These are phyloP conservation scores for Nephrotoma guestfalica DNA, from an alignment of 2,888 invertebrate species.

Conservation along the genomic window DNA sequence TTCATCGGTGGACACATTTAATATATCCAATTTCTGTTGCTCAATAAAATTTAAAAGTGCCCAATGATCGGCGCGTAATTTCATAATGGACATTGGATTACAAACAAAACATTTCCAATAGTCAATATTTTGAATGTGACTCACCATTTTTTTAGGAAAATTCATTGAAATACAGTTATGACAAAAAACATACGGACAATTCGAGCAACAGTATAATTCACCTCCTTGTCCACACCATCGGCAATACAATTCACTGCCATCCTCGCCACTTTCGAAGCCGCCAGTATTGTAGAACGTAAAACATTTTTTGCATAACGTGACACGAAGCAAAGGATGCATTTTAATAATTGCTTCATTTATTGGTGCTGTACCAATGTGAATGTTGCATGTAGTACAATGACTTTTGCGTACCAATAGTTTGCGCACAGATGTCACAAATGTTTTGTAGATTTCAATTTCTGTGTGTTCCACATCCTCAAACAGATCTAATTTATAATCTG, in stretches of 20 bases:
- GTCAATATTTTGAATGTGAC: conserved; percentile 58
- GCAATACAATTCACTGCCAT: conserved; percentile 69
- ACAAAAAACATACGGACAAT: conserved; percentile 59
- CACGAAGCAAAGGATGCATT: conserved; percentile 57
- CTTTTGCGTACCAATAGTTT: conserved; percentile 40
- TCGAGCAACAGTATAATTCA: conserved; percentile 63
- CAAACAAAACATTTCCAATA: conserved; percentile 72
- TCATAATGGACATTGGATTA: conserved; percentile 47
- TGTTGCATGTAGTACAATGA: conserved; percentile 62
- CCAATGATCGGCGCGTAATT: conserved; percentile 51
- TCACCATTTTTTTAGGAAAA: conserved; percentile 47
- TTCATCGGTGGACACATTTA: conserved; percentile 13
- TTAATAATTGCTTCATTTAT: conserved; percentile 46
- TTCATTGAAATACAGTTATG: conserved; percentile 65
- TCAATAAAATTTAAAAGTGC: conserved; percentile 54
- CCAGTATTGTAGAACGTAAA: conserved; percentile 67
- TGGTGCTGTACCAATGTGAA: conserved; percentile 58
- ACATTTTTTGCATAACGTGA: conserved; percentile 56
- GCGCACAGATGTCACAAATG: conserved; percentile 42
- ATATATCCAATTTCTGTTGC: conserved; percentile 33
- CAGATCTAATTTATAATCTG: conserved; percentile 31
- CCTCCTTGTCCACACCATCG: conserved; percentile 74
- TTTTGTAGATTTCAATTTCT: conserved; percentile 37
- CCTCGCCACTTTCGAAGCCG: conserved; percentile 68
- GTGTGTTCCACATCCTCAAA: conserved; percentile 39